These are phyloP conservation scores for Pipistrellus nathusii DNA, from an alignment of 2,797 vertebrate species.

Conservation along the genomic window DNA sequence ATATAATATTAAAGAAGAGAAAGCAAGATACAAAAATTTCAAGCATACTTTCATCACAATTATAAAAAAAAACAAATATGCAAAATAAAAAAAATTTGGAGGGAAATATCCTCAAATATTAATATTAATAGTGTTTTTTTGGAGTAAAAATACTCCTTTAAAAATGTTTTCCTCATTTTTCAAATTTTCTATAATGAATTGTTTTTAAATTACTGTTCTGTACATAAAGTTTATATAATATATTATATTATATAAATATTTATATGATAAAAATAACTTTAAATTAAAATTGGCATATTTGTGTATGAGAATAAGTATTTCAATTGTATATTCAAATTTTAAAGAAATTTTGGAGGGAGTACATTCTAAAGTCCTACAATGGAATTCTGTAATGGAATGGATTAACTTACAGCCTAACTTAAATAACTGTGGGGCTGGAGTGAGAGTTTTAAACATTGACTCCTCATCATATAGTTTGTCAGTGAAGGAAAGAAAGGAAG, in stretches of 20 bases:
- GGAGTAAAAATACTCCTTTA: not conserved
- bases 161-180: not conserved
- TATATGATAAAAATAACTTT: conserved; percentile 33
- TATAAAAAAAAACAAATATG: conserved; percentile 29
- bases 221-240: not conserved
- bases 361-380: not conserved
- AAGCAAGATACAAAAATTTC: not conserved
- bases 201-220: not conserved
- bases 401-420: not conserved
- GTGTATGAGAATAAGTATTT: conserved; percentile 59
- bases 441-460: conserved; percentile 65
- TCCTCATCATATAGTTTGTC: conserved; percentile 73
- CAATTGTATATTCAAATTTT: conserved; percentile 50
- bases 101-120: not conserved
- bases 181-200: conserved; percentile 27
- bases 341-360: not conserved
- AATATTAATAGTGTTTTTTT: conserved; percentile 19
- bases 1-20: conserved; percentile 11
- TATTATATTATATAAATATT: not conserved
- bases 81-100: not conserved
- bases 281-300: conserved; percentile 49
- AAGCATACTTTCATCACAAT: not conserved
- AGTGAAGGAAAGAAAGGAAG: conserved; percentile 64
- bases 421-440: not conserved
- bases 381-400: conserved; percentile 4